Percentiles rank a stretch among this genome's conserved stretches.
phyloP scores from a whole-genome alignment of 1,140 invertebrate species.

The Reticulitermes speratus region DNA sequence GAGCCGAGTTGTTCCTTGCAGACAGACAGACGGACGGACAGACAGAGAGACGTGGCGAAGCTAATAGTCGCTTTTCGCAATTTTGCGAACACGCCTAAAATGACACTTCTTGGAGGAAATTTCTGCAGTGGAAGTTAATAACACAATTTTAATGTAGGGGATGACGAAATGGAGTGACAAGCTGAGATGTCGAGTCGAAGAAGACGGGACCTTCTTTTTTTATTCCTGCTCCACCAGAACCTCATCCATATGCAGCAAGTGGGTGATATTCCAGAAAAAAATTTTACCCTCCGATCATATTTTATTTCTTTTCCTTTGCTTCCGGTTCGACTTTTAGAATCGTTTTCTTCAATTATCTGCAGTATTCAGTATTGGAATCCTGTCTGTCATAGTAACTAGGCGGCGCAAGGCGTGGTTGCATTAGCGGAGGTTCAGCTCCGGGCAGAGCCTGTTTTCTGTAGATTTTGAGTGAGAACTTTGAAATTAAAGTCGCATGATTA shows the following conservation, averaged over 20 bases:
- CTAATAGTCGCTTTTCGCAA: too few species aligned
- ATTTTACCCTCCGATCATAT: not conserved
- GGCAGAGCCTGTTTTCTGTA: too few species aligned
- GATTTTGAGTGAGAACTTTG: too few species aligned
- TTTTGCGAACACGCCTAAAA: not conserved
- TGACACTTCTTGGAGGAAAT: not conserved
- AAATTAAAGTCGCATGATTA: too few species aligned
- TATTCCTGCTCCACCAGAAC: not conserved
- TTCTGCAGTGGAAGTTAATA: conserved; percentile 8
- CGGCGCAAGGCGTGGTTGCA: too few species aligned
- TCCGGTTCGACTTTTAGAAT: not conserved
- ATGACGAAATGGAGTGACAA: not conserved
- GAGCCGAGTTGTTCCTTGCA: too few species aligned
- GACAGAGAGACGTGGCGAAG: too few species aligned
- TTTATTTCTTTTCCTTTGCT: not conserved
- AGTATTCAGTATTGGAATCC: not conserved
- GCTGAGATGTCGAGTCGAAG: not conserved
- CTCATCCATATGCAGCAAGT: conserved; percentile 18
- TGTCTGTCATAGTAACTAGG: not conserved
- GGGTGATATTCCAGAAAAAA: not conserved
- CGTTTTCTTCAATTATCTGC: conserved; percentile 9
- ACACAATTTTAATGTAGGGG: not conserved
- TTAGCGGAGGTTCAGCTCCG: too few species aligned
- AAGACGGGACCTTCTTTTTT: not conserved
- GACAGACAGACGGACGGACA: too few species aligned